Percentiles rank a stretch among this genome's conserved stretches.
Conservation (phyloP, 2,888 invertebrate genomes). For the Erannis defoliaria region DNA sequence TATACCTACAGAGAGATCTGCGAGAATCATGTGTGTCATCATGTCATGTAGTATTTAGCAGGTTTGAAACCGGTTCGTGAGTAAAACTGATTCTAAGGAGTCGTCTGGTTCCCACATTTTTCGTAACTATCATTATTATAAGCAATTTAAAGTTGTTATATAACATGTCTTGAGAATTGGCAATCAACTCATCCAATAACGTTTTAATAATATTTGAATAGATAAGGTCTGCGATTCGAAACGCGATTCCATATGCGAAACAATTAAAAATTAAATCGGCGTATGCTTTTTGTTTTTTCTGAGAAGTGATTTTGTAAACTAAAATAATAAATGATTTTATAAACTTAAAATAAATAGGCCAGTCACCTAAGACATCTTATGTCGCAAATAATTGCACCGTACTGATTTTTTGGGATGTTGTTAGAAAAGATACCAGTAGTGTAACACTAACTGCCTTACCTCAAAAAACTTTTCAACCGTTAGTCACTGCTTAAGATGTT, state of each 20-base stretch:
- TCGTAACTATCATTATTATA: conserved; percentile 19
- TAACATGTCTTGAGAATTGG: conserved; percentile 13
- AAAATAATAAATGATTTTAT: too few relatives aligned
- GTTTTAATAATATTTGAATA: conserved; percentile 2
- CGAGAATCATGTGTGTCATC: conserved; percentile 32
- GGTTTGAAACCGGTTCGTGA: conserved; percentile 29
- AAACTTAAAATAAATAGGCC: too few relatives aligned
- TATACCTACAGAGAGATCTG: conserved; percentile 10
- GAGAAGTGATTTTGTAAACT: too few relatives aligned
- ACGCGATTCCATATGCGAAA: background rate
- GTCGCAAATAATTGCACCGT: too few relatives aligned
- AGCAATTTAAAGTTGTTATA: conserved; percentile 18
- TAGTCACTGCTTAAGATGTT: too few relatives aligned
- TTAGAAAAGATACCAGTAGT: too few relatives aligned
- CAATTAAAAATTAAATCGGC: too few relatives aligned
- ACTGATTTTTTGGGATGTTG: too few relatives aligned
- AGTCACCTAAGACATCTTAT: too few relatives aligned
- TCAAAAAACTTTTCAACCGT: too few relatives aligned
- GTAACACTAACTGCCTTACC: too few relatives aligned
- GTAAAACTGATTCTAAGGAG: conserved; percentile 25
- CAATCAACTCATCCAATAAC: conserved; percentile 12
- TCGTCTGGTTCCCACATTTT: conserved; percentile 30
- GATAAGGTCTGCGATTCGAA: background rate
- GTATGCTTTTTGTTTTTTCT: too few relatives aligned
- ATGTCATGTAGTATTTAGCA: conserved; percentile 23